phyloP scores from a whole-genome alignment of 2,888 invertebrate species.

The Alloplasta piceator region DNA sequence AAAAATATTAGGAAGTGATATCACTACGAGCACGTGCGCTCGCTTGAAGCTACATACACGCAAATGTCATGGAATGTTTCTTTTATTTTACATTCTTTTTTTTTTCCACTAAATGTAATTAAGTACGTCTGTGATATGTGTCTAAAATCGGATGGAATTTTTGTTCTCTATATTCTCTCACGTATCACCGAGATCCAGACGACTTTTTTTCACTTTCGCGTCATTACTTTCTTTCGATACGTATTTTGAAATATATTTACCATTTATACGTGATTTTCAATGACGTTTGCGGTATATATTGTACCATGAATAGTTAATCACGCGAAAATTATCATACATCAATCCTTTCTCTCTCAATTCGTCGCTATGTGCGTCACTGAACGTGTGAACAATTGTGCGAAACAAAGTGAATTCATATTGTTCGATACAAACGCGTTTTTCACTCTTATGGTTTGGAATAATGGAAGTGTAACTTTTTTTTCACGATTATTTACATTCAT shows the following conservation, averaged over 20 bases:
- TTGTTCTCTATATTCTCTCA: conserved; percentile 18
- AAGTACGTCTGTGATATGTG: conserved; percentile 56
- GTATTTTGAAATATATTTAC: conserved; percentile 42
- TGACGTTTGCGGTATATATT: conserved; percentile 61
- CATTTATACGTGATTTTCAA: conserved; percentile 45
- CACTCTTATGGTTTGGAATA: conserved; percentile 44
- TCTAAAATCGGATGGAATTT: conserved; percentile 30
- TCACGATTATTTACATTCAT: conserved; percentile 67
- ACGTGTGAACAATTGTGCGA: conserved; percentile 48
- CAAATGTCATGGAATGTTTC: conserved; percentile 70
- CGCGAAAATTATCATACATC: conserved; percentile 52
- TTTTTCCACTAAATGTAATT: conserved; percentile 22
- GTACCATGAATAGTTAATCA: conserved; percentile 57
- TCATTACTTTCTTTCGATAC: conserved; percentile 28
- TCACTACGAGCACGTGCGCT: conserved; percentile 76
- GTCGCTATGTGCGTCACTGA: conserved; percentile 36
- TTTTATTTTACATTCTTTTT: conserved; percentile 25
- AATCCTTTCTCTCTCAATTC: conserved; percentile 39
- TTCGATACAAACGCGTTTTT: conserved; percentile 34
- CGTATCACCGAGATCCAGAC: conserved; percentile 30
- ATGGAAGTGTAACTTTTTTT: conserved; percentile 59
- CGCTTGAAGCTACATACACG: conserved; percentile 75
- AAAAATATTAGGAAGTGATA: conserved; percentile 78
- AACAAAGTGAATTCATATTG: conserved; percentile 44
- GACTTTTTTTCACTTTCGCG: conserved; percentile 39